phyloP scores from a whole-genome alignment of 2,888 invertebrate genomes.

The Platynereis dumerilii region DNA sequence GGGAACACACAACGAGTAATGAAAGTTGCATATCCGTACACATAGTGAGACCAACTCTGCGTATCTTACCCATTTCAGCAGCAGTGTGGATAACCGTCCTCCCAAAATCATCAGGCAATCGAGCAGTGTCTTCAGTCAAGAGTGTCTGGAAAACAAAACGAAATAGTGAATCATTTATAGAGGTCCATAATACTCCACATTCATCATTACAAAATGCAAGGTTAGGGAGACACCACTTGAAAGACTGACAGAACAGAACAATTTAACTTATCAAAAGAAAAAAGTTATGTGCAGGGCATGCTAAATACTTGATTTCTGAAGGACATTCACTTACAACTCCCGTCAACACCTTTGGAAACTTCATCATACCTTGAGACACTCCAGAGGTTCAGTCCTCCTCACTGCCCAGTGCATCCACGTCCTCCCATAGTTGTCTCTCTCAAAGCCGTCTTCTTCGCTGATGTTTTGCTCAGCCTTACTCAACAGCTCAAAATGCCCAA shows the following conservation, averaged over 20 bases:
- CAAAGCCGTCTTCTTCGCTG: slow-evolving; percentile 49
- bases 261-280: no score
- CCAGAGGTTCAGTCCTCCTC: slow-evolving; percentile 57
- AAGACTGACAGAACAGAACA: no score
- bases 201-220: no score
- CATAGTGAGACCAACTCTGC: no score
- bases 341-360: no score
- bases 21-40: no score
- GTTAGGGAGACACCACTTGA: no score
- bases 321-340: no score
- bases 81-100: slow-evolving; percentile 60
- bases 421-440: slow-evolving; percentile 56
- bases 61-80: slow-evolving; percentile 57
- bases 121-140: slow-evolving; percentile 55
- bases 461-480: slow-evolving; percentile 42
- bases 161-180: background rate
- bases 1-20: no score
- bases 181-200: no score
- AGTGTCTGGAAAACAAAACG: slow-evolving; percentile 47
- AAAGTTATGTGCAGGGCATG: no score
- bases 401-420: slow-evolving; percentile 64
- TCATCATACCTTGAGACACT: slow-evolving; percentile 57
- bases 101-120: slow-evolving; percentile 58
- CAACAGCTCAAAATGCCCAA: slow-evolving; percentile 59
- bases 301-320: no score